Evolutionary conservation across 2,888 invertebrate species (phyloP).

Genomic region (Rotaria magnacalcarata): DNA sequence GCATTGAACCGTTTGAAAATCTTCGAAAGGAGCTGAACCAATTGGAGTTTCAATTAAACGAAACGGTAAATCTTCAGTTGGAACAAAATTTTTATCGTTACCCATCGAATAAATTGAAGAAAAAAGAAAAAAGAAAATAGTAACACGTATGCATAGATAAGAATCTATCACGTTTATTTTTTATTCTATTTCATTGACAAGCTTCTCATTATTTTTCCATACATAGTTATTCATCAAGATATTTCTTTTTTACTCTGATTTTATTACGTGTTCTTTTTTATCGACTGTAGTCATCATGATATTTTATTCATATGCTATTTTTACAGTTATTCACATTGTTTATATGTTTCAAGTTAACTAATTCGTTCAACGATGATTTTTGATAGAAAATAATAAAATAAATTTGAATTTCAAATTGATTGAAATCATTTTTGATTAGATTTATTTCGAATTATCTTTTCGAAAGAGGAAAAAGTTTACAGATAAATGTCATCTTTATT

Average conservation of each 20-base stretch:
- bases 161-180: not conserved
- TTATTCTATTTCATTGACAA: not conserved
- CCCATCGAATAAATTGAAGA: not conserved
- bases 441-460: too few relatives aligned
- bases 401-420: too few relatives aligned
- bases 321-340: too few relatives aligned
- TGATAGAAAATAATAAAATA: too few relatives aligned
- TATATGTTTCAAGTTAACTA: too few relatives aligned
- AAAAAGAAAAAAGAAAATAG: too few relatives aligned
- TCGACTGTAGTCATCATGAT: too few relatives aligned
- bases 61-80: slow-evolving; percentile 1
- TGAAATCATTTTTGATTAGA: too few relatives aligned
- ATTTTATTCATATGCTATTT: too few relatives aligned
- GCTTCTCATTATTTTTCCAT: not conserved
- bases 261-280: too few relatives aligned
- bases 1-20: too few relatives aligned
- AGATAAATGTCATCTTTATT: not conserved
- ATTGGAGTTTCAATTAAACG: slow-evolving; percentile 1
- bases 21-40: not conserved
- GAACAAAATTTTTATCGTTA: not conserved
- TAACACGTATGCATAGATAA: not conserved
- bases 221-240: not conserved
- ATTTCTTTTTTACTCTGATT: not conserved
- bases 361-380: too few relatives aligned
- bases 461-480: not conserved